Evolutionary conservation across 2,888 invertebrate genomes (phyloP).

Genomic region (Melinaea marsaeus): DNA sequence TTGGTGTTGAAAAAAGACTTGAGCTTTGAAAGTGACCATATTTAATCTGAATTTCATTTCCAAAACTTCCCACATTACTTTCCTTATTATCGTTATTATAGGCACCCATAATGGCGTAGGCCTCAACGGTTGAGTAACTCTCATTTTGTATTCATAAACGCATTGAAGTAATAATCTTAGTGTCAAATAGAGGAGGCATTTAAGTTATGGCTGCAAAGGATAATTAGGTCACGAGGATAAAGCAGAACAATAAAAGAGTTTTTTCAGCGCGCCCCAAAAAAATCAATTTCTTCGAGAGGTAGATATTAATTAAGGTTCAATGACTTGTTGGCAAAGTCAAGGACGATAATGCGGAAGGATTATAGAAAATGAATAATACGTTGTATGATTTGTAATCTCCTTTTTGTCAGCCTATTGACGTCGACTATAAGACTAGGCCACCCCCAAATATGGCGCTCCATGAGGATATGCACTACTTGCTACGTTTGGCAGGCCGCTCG

Average conservation of each 20-base stretch:
- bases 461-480: too few relatives aligned
- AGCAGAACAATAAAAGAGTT: slow-evolving; percentile 50
- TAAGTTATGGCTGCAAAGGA: slow-evolving; percentile 46
- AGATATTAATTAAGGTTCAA: slow-evolving; percentile 32
- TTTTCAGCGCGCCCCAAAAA: slow-evolving; percentile 68
- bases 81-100: too few relatives aligned
- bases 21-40: background rate
- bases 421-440: background rate
- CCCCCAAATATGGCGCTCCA: too few relatives aligned
- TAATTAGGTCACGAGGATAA: slow-evolving; percentile 49
- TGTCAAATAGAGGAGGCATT: background rate
- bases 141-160: too few relatives aligned
- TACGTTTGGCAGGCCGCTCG: too few relatives aligned
- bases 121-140: too few relatives aligned
- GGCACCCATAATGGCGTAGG: too few relatives aligned
- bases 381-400: too few relatives aligned
- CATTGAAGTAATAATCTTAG: background rate
- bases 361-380: too few relatives aligned
- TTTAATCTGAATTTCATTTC: background rate
- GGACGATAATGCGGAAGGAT: too few relatives aligned
- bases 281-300: slow-evolving; percentile 69
- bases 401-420: too few relatives aligned
- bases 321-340: slow-evolving; percentile 78
- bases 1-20: background rate
- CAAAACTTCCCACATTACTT: background rate